Base-by-base conservation (phyloP, 2,888 invertebrate species). In the Microdon myrmicae region DNA sequence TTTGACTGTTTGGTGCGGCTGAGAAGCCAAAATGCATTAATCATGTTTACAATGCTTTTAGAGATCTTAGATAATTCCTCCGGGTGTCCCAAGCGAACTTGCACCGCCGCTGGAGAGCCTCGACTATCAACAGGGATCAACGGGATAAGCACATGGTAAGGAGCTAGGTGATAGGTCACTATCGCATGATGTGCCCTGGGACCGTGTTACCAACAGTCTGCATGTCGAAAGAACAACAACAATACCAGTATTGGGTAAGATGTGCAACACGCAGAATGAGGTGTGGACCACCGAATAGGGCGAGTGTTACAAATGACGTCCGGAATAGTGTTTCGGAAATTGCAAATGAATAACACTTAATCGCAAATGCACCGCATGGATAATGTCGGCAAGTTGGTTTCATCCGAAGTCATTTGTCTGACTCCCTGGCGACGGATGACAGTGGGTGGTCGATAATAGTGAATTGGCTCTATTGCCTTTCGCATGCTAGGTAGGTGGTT, bases 21-120 rank as follows among this genome's bases (percentile, higher is more conserved):
- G n/a, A n/a, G n/a, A 32, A 13, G 34, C 13, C 20, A 54, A 60
- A 61, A 61, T 61, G 61, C 61, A 61, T 61, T 61, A 61, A 61
- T 44, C 44, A 56, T 61, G 61, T 61, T 61, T 56, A 49, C 61
- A 56, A 56, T 56, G 61, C 61, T 56, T 60, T 60, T 37, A 38
- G 39, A 55, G 56, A 61, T 56, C 44, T 44, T 19, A 56, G 61
- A 56, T 61, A 61, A 38, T 45, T 16, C 49, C 49, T 44, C 20
- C 29, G 20, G 49, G 43, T 47, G 37, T 23, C 19, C 47, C 31
- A 54, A 32, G 47, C 20, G 54, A 43, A 37, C 37, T n/a, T n/a
- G n/a, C n/a, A n/a, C n/a, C n/a, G n/a, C n/a, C n/a, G n/a, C n/a
- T n/a, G n/a, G n/a, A n/a, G n/a, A n/a, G n/a, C n/a, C n/a, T n/a